Percentiles rank a stretch among this genome's conserved stretches.
These are phyloP conservation scores for Pangasius sanitwongsei DNA, from an alignment of 2,797 vertebrate genomes.

Conservation along the genomic window DNA sequence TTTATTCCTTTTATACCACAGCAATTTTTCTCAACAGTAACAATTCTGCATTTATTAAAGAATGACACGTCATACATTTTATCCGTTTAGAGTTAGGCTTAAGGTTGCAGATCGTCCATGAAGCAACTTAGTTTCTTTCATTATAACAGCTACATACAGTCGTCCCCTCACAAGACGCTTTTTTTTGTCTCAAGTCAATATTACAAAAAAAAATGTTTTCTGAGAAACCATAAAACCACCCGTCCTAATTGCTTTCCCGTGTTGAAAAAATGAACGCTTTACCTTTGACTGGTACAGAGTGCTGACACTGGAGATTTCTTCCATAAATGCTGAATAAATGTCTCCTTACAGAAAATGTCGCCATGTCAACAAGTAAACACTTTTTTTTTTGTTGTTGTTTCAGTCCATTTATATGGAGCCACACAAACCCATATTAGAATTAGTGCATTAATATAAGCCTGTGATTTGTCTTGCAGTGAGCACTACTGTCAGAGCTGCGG, in stretches of 20 bases:
- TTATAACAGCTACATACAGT: neutral
- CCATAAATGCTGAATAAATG: neutral
- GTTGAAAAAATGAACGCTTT: neutral
- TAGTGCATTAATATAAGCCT: neutral
- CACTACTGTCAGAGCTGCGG: neutral
- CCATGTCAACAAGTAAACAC: neutral
- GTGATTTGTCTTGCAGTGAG: neutral
- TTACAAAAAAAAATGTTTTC: too few species aligned
- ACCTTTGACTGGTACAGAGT: neutral
- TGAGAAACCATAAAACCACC: too few species aligned
- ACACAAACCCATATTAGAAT: neutral
- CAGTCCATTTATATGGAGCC: neutral
- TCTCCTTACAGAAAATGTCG: neutral
- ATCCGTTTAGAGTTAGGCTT: too few species aligned
- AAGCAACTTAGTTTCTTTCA: too few species aligned
- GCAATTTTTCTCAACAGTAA: neutral
- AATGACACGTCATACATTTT: neutral
- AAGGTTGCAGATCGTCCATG: neutral
- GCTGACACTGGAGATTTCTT: neutral
- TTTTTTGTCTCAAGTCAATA: neutral
- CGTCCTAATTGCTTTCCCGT: too few species aligned
- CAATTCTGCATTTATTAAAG: neutral
- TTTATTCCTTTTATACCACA: too few species aligned
- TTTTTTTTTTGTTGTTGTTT: neutral
- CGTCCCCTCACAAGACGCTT: neutral